phyloP scores from a whole-genome alignment of 2,888 invertebrate species.

The Allophyes oxyacanthae region DNA sequence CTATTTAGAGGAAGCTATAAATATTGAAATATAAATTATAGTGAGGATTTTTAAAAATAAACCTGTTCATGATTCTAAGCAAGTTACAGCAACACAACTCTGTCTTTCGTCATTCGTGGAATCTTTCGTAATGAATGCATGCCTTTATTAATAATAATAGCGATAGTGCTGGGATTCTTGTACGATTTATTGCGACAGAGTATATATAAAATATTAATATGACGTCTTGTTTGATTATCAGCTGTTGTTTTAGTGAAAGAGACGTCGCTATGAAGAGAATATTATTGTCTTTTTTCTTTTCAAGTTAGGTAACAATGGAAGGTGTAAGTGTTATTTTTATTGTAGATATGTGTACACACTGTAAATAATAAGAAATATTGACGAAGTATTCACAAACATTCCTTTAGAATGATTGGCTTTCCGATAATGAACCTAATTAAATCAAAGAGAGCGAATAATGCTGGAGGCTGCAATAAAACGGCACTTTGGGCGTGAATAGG shows the following conservation, averaged over 20 bases:
- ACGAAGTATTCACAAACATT: too few relatives aligned
- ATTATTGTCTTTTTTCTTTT: too few relatives aligned
- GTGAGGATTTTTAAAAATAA: conserved; percentile 18
- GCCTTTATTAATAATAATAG: conserved; percentile 13
- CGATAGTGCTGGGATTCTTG: conserved; percentile 36
- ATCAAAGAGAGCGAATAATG: too few relatives aligned
- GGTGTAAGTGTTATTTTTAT: too few relatives aligned
- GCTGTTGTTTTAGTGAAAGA: conserved; percentile 1
- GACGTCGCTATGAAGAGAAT: neutral
- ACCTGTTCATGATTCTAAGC: conserved; percentile 13
- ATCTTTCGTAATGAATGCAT: conserved; percentile 40
- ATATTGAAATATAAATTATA: conserved; percentile 30
- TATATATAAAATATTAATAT: conserved; percentile 24
- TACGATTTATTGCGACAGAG: conserved; percentile 41
- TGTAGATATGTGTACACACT: too few relatives aligned
- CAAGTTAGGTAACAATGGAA: too few relatives aligned
- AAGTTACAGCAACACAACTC: conserved; percentile 9
- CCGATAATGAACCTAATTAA: too few relatives aligned
- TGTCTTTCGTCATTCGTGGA: conserved; percentile 34
- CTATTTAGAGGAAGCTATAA: conserved; percentile 34
- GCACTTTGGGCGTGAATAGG: too few relatives aligned
- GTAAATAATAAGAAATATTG: too few relatives aligned
- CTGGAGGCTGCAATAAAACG: too few relatives aligned
- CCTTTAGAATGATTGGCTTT: too few relatives aligned
- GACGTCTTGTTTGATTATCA: conserved; percentile 6